Percentiles rank a stretch among this genome's conserved stretches.
Conservation (phyloP, 1,140 invertebrate genomes). For the Papilio machaon region DNA sequence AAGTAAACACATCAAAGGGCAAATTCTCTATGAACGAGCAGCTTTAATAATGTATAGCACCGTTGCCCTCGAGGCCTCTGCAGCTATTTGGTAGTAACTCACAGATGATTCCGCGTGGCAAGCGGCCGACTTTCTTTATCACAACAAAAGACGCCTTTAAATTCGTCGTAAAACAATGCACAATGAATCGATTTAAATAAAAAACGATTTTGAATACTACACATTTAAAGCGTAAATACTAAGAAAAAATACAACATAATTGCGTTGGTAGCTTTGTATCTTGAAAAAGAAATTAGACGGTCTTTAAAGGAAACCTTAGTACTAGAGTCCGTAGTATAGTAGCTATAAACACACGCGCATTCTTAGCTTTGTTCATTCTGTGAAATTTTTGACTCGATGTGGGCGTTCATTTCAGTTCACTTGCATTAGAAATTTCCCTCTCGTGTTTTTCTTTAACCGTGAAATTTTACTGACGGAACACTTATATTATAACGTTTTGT, state of each 20-base stretch:
- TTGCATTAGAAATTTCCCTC: neutral
- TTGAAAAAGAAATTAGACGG: neutral
- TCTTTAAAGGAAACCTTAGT: too few relatives aligned
- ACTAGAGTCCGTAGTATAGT: neutral
- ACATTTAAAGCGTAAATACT: neutral
- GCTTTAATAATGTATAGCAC: neutral
- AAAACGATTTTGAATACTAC: neutral
- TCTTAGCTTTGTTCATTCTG: neutral
- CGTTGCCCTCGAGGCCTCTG: constrained; percentile 6
- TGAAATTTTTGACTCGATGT: neutral
- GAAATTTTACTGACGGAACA: too few relatives aligned
- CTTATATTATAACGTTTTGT: too few relatives aligned
- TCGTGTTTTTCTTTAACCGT: neutral
- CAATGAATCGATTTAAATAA: neutral
- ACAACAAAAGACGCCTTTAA: neutral
- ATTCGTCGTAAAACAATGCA: neutral
- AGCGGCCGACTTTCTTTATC: neutral
- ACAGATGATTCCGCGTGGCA: neutral
- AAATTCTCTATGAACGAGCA: constrained; percentile 3
- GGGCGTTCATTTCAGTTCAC: neutral
- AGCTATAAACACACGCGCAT: neutral
- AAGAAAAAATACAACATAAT: neutral
- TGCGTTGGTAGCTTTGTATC: neutral
- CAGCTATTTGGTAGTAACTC: constrained; percentile 10
- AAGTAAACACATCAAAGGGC: neutral